Evolutionary conservation across 2,797 vertebrate species (phyloP).

Genomic region (Falco columbarius): DNA sequence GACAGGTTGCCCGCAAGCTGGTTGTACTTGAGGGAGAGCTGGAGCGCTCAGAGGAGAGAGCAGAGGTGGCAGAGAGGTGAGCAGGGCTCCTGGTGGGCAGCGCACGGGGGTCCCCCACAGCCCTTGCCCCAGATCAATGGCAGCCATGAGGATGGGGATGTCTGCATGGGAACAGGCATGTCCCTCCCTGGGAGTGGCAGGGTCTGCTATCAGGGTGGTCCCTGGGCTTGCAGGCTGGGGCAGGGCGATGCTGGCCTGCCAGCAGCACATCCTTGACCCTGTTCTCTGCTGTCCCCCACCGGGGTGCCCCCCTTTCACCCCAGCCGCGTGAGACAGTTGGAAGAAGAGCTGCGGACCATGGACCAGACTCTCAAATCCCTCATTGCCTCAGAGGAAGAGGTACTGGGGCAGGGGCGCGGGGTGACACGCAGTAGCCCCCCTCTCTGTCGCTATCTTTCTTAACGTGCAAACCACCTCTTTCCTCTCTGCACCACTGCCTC

Average conservation of each 20-base stretch:
- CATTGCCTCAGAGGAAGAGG: constrained; percentile 97
- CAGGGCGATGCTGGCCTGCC: fast-evolving
- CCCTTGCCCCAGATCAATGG: not conserved
- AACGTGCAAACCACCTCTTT: not conserved
- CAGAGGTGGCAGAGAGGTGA: constrained; percentile 96
- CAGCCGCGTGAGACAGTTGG: constrained; percentile 92
- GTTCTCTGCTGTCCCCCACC: constrained; percentile 66
- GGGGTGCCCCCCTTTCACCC: constrained; percentile 63
- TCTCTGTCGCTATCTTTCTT: not conserved
- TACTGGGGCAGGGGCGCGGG: constrained; percentile 76
- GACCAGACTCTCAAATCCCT: constrained; percentile 97
- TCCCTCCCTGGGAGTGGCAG: not conserved
- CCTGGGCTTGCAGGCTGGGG: not conserved
- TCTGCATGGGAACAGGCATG: not conserved
- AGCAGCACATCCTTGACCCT: constrained; percentile 5
- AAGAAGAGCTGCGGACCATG: constrained; percentile 94
- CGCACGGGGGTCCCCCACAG: fast-evolving
- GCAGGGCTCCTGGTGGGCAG: fast-evolving
- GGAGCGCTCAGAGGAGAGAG: constrained; percentile 95
- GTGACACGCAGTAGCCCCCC: not conserved
- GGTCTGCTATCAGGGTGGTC: not conserved
- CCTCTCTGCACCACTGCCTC: not conserved
- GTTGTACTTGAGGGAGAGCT: constrained; percentile 95
- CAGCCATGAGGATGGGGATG: fast-evolving
- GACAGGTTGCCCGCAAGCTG: constrained; percentile 93